These are phyloP conservation scores for Poeciliopsis prolifica DNA, from an alignment of 2,113 vertebrate species.

Conservation along the genomic window DNA sequence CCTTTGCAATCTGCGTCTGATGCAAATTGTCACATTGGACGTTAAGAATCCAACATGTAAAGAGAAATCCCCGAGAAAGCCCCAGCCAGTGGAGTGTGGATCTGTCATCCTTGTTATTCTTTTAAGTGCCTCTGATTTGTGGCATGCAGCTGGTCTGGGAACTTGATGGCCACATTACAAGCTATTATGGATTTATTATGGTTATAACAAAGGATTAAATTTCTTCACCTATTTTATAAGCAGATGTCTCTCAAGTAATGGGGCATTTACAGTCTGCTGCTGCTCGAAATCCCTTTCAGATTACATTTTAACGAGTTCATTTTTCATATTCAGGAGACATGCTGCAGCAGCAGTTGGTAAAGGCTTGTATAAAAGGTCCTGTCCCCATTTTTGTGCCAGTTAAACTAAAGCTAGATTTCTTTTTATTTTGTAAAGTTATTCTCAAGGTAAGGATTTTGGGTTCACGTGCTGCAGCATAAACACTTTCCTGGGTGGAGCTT, in stretches of 20 bases:
- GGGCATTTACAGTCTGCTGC: conserved; percentile 42
- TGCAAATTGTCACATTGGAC: neutral
- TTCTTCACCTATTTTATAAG: conserved; percentile 59
- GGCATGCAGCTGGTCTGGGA: conserved; percentile 23
- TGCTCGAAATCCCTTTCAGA: conserved; percentile 42
- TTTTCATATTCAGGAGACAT: conserved; percentile 34
- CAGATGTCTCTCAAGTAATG: conserved; percentile 46
- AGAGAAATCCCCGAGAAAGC: conserved; percentile 20
- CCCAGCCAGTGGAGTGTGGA: conserved; percentile 10
- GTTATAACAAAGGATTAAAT: conserved; percentile 52
- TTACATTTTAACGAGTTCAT: conserved; percentile 45
- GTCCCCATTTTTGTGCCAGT: neutral
- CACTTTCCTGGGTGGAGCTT: conserved; percentile 18
- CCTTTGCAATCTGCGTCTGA: neutral
- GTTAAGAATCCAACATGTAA: conserved; percentile 16
- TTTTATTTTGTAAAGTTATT: neutral
- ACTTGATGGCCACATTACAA: conserved; percentile 37
- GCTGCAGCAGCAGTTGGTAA: conserved; percentile 7
- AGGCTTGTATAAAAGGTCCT: conserved; percentile 1
- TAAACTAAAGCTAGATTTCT: conserved; percentile 10
- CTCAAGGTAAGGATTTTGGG: conserved; percentile 19
- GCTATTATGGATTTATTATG: conserved; percentile 53
- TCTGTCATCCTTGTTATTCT: conserved; percentile 19
- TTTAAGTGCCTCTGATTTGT: conserved; percentile 38
- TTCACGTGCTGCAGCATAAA: conserved; percentile 36